These are phyloP conservation scores for Aphyosemion australe DNA, from an alignment of 2,113 vertebrate species.

Conservation along the genomic window DNA sequence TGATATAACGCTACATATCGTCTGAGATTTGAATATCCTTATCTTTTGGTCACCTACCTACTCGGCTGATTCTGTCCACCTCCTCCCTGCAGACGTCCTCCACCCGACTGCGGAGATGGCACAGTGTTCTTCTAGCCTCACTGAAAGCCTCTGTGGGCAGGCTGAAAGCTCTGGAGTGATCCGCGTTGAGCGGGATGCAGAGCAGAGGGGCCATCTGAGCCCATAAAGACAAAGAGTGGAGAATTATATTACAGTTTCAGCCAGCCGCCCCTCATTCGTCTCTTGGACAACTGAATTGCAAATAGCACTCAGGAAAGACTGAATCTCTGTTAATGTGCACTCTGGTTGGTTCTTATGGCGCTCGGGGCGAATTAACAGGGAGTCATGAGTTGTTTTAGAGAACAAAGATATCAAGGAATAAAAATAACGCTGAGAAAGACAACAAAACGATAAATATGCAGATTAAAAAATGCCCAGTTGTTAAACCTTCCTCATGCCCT, in stretches of 20 bases:
- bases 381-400: not conserved
- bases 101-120: slow-evolving; percentile 62
- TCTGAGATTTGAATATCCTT: no score
- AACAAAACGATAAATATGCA: not conserved
- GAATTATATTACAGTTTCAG: not conserved
- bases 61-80: slow-evolving; percentile 60
- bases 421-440: no score
- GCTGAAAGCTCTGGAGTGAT: slow-evolving; percentile 27
- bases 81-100: slow-evolving; percentile 75
- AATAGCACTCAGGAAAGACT: no score
- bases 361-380: slow-evolving; percentile 25
- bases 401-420: not conserved
- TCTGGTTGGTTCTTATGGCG: slow-evolving; percentile 1
- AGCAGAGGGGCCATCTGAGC: slow-evolving; percentile 62
- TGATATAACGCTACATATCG: no score
- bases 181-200: slow-evolving; percentile 38
- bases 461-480: not conserved
- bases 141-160: slow-evolving; percentile 57
- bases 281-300: slow-evolving; percentile 32
- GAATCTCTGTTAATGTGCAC: not conserved
- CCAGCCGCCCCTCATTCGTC: not conserved
- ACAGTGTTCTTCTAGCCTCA: slow-evolving; percentile 52
- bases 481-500: no score
- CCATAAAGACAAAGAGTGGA: slow-evolving; percentile 18
- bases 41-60: slow-evolving; percentile 44